Evolutionary conservation across 1,140 invertebrate genomes (phyloP).

Genomic region (Brachionus angularis): DNA sequence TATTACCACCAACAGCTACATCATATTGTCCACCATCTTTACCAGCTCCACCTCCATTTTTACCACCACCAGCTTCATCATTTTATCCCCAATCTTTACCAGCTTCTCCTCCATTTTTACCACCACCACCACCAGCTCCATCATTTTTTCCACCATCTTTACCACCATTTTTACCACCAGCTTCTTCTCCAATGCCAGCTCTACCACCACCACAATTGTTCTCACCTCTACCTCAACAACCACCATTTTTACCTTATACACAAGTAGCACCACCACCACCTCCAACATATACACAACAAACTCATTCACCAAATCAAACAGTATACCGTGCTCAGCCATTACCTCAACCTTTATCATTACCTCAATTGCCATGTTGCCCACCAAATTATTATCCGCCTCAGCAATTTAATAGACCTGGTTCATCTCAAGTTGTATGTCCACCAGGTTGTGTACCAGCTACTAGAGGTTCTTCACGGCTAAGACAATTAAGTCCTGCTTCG

Average conservation of each 20-base stretch:
- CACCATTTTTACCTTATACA: not conserved
- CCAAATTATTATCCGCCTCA: constrained; percentile 27
- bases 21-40: not conserved
- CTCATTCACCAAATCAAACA: not conserved
- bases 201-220: not conserved
- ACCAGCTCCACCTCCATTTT: not conserved
- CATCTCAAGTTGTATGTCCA: not conserved
- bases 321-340: constrained; percentile 4
- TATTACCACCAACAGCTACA: not conserved
- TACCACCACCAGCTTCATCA: not conserved
- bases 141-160: not conserved
- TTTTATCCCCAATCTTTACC: not conserved
- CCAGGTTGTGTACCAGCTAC: constrained; percentile 30
- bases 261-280: constrained; percentile 31
- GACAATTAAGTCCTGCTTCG: constrained; percentile 39
- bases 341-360: not conserved
- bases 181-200: not conserved
- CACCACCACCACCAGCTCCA: not conserved
- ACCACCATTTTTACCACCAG: constrained; percentile 13
- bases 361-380: constrained; percentile 28
- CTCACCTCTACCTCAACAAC: not conserved
- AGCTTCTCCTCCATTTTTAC: not conserved
- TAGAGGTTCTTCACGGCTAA: constrained; percentile 22
- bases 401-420: not conserved
- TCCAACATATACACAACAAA: not conserved